Base-by-base conservation (phyloP, 1,140 invertebrate genomes). In the Tetramorium alpestre region DNA sequence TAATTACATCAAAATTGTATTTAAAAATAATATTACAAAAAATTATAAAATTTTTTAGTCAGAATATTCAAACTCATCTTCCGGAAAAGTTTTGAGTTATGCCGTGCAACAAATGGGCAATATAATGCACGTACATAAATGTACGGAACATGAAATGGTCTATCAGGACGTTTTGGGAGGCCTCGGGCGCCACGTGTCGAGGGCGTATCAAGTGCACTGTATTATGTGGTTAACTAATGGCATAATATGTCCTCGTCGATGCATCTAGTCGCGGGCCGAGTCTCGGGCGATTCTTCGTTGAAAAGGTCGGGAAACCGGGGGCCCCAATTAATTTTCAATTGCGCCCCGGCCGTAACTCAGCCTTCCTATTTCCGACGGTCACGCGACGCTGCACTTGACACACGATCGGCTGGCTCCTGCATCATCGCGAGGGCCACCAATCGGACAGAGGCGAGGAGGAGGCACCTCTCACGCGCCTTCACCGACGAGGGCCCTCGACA, bases 251-350 rank as follows among this genome's bases (percentile, higher is more conserved):
- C 22, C 60, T 78, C 73, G 58, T 28, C 7, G 38, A 16, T 41
- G 38, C 38, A 22, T 54, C 25, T 25, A n/a, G 10, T 80, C 38
- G 25, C 62, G n/a, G 11, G n/a, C 1, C 44, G 38, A 65, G 28
- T 25, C 28, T 33, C 62, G 28, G 16, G n/a, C n/a, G 38, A 25
- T n/a, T n/a, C 33, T 44, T 44, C 62, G 80, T 62, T 54, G 33
- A 70, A 62, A 82, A 87, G 67, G 62, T 54, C 77, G 38, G n/a
- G 67, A 60, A 81, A 86, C 33, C 75, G n/a, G 49, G 56, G 28
- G 7, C 3, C 47, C 56, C 70, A 73, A 89, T 90, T 90, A 90
- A 90, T 90, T 90, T 90, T 90, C 86, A 88, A 90, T 90, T 90
- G 87, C 70, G 22, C 22, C 44, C 49, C 69, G 49, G 18, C 5